A percentile compares a stretch with the other conserved stretches of the same genome.
These are phyloP conservation scores for Dunckerocampus dactyliophorus DNA, from an alignment of 2,113 vertebrate species.

Conservation along the genomic window DNA sequence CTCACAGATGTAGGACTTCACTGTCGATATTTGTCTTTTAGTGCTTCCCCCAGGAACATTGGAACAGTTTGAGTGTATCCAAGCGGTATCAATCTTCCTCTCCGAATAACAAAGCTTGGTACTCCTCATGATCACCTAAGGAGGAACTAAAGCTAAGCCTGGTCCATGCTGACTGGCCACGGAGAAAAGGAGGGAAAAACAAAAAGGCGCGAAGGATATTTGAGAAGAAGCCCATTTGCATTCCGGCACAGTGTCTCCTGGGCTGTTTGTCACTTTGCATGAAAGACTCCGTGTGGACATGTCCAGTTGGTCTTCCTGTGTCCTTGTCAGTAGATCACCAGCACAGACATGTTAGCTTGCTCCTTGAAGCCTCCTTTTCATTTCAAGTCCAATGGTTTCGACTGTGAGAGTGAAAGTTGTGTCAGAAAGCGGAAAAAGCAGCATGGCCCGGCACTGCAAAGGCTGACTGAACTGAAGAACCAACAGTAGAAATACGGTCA, in stretches of 20 bases:
- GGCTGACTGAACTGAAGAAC: too few species aligned
- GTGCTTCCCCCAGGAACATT: constrained; percentile 9
- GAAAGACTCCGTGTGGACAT: constrained; percentile 30
- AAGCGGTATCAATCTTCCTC: constrained; percentile 31
- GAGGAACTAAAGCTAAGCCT: constrained; percentile 13
- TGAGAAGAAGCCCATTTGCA: constrained; percentile 38
- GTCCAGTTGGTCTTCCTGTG: constrained; percentile 18
- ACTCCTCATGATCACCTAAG: constrained; percentile 25
- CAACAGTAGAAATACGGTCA: too few species aligned
- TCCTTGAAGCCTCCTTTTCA: too few species aligned
- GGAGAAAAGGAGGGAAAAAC: constrained; percentile 19
- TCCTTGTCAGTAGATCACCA: not conserved
- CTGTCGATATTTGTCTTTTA: not conserved
- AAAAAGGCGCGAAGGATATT: constrained; percentile 12
- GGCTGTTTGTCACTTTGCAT: constrained; percentile 48
- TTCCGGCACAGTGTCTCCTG: constrained; percentile 28
- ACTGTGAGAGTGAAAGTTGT: too few species aligned
- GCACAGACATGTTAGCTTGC: too few species aligned
- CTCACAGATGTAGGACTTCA: too few species aligned
- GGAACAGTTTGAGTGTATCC: constrained; percentile 18
- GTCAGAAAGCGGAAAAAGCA: too few species aligned
- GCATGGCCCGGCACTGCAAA: too few species aligned
- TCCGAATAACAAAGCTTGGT: constrained; percentile 11
- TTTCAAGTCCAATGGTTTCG: too few species aligned
- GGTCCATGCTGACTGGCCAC: not conserved